Evolutionary conservation across 2,113 vertebrate species (phyloP), one percentile per base, ranked within the genome.

Genomic region (Martes martes): DNA sequence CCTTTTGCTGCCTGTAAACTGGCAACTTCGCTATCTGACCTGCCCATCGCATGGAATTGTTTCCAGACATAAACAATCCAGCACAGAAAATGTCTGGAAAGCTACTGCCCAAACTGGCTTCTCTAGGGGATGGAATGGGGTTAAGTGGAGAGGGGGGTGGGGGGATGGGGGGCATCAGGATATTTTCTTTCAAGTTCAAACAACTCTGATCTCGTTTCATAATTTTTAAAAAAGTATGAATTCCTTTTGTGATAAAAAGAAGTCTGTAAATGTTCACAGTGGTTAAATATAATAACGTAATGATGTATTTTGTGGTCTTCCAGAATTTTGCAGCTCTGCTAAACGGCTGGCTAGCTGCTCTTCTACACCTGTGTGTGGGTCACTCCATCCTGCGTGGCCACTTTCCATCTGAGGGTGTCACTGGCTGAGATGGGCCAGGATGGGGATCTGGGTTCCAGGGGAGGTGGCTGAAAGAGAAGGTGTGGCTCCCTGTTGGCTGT

Each of bases 131-230:
- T 2, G 3, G 19, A 63, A 16, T 3, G 11, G 57, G 18, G 67
- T 6, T 6, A 31, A n/a, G 1, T 3, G 6, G 31, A n/a, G 47
- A 28, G 16, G 31, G 0, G 57, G 21, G 23, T 9, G 8, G 23
- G 52, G 16, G 50, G 50, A 14, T 52, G 4, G 10, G 23, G 3
- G 10, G 7, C 26, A 0, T 31, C 11, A 33, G 11, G 11, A n/a
- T 4, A 8, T 31, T 69, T 42, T 78, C 61, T 36, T 78, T 94
- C 13, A 8, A 65, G 63, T 81, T 71, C n/a, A 9, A 19, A 39
- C 61, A 24, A 39, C 11, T 83, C 67, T 63, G 39, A 69, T 23
- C 59, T 82, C 55, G 55, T 85, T 89, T 61, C 4, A 6, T 47
- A 18, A 16, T 14, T 28, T 65, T 76, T 39, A 83, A 73, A 83